Conservation (phyloP, 2,113 vertebrate genomes). For the Pongo pygmaeus region DNA sequence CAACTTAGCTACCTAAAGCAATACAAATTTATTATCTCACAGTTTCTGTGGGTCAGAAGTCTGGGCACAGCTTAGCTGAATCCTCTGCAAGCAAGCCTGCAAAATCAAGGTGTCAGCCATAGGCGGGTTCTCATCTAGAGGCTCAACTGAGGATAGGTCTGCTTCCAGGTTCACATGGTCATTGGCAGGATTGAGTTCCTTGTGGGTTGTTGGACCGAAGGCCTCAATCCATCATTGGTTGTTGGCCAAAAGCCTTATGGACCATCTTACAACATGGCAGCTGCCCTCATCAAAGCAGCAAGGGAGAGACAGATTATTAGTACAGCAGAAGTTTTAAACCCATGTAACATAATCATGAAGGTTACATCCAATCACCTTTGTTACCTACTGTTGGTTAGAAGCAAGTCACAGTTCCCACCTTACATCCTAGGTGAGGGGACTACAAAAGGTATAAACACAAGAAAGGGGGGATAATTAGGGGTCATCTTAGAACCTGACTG, state of each 20-base stretch:
- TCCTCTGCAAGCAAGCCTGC: not conserved
- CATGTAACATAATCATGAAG: not conserved
- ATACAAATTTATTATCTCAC: not conserved
- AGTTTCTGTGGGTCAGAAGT: conserved; percentile 8
- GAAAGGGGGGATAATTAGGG: not conserved
- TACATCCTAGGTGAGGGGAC: not conserved
- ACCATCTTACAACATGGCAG: not conserved
- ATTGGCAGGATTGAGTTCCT: not conserved
- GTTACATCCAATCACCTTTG: not conserved
- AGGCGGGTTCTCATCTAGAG: not conserved
- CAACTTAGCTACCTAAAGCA: not conserved
- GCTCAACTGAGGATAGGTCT: not conserved
- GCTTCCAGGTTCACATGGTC: not conserved
- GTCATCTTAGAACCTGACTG: not conserved
- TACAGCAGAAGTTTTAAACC: not conserved
- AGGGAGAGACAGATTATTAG: not conserved
- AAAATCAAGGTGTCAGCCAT: not conserved
- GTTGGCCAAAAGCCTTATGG: not conserved
- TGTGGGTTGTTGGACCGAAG: not conserved
- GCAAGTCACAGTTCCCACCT: not conserved
- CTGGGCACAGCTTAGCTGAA: not conserved
- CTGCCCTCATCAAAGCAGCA: not conserved
- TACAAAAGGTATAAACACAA: not conserved
- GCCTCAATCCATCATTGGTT: not conserved
- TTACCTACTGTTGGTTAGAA: not conserved